Conservation (phyloP, 2,888 invertebrate genomes). For the Sarcophaga carnaria region DNA sequence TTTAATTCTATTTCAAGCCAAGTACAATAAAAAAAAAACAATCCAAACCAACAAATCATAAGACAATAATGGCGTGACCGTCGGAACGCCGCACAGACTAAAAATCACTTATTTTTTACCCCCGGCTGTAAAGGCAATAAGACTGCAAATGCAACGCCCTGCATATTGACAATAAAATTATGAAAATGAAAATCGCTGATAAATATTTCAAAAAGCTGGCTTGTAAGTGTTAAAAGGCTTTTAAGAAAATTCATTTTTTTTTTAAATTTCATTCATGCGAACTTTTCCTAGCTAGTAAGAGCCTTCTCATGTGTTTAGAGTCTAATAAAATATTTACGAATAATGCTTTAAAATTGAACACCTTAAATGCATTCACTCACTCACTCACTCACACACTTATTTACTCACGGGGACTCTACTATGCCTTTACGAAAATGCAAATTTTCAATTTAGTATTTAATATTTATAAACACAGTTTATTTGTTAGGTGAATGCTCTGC, state of each 20-base stretch:
- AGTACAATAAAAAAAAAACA: neutral
- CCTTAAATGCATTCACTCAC: neutral
- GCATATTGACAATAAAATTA: constrained; percentile 48
- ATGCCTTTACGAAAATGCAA: neutral
- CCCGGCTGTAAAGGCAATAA: too few species aligned
- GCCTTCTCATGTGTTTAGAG: neutral
- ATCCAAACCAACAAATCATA: too few species aligned
- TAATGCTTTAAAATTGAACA: constrained; percentile 1
- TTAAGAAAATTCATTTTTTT: neutral
- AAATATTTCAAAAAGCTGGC: constrained; percentile 27
- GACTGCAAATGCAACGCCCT: neutral
- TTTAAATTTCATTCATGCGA: too few species aligned
- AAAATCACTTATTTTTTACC: constrained; percentile 15
- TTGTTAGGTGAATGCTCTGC: neutral
- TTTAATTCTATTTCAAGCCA: constrained; percentile 47
- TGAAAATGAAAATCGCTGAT: constrained; percentile 38
- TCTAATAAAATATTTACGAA: neutral
- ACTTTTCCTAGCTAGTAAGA: too few species aligned
- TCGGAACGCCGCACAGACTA: constrained; percentile 28
- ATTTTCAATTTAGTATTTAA: neutral
- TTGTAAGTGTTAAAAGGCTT: constrained; percentile 53
- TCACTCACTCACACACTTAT: neutral
- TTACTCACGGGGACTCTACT: neutral
- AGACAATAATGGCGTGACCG: constrained; percentile 37
- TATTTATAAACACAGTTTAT: neutral